Evolutionary conservation across 2,113 vertebrate species (phyloP), one percentile per base, ranked within the genome.

Genomic region (Brachyhypopomus occidentalis): DNA sequence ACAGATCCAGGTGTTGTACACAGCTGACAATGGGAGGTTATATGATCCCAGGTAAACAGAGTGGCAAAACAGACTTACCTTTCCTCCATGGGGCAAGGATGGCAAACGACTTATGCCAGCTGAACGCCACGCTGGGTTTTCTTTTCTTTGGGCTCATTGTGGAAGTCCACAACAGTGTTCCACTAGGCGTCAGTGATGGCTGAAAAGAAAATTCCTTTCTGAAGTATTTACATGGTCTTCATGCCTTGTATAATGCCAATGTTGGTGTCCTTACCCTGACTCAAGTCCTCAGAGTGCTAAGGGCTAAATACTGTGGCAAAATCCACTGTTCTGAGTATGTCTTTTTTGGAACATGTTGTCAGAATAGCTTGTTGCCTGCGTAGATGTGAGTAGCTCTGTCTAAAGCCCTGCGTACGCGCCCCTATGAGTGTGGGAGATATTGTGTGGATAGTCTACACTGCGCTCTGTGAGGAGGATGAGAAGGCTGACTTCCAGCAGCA

Each of bases 41-140:
- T 20, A 34, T 80, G 59, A 79, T 25, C 62, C 12, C 76, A 77
- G 23, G 56, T 38, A 30, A 78, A 72, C 52, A 83, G 45, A 59
- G 12, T 27, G 17, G n/a, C n/a, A 82, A 20, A 17, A n/a, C 27
- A 64, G n/a, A 23, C 70, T 75, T 93, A 95, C 95, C 95, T 95
- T 91, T 94, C 64, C 83, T 94, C 93, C 94, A 95, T 4, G 93
- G 91, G 64, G 90, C 86, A 58, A 88, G 84, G 80, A 95, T 90
- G 70, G 92, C 83, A 83, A 95, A 92, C 0, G 92, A 93, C 79
- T 89, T 93, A 38, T 94, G 92, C 95, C 95, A 95, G 89, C 88
- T 85, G 87, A 95, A 94, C 60, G 92, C 92, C 79, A 89, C 89
- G 11, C 89, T 89, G 6, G 87, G 36, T 86, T 90, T 92, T 25